Percentiles rank a stretch among this genome's conserved stretches.
These are phyloP conservation scores for Chalcosyrphus nemorum DNA, from an alignment of 2,888 invertebrate species.

Conservation along the genomic window DNA sequence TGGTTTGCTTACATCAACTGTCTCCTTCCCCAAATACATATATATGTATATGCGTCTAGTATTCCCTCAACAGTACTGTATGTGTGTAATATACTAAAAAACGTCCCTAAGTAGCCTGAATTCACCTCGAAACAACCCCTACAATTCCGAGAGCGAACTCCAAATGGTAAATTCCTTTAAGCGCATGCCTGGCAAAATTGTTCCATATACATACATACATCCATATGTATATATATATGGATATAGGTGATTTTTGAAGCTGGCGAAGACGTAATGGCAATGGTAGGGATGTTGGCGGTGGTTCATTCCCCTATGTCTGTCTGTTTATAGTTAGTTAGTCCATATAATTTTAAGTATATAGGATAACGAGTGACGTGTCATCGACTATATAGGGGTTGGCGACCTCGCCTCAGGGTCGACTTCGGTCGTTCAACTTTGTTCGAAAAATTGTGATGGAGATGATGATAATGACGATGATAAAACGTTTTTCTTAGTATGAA, in stretches of 20 bases:
- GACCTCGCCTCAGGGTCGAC: constrained; percentile 83
- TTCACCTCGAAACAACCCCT: constrained; percentile 38
- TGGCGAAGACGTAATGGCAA: background rate
- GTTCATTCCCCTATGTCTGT: constrained; percentile 61
- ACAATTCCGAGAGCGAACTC: constrained; percentile 18
- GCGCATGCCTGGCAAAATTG: constrained; percentile 66
- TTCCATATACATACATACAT: too few species aligned
- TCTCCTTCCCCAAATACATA: constrained; percentile 36
- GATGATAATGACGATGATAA: background rate
- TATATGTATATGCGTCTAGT: background rate
- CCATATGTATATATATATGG: too few species aligned
- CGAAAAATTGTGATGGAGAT: constrained; percentile 31
- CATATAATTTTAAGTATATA: constrained; percentile 66
- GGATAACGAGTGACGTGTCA: constrained; percentile 67
- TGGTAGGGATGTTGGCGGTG: constrained; percentile 42
- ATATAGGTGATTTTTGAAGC: constrained; percentile 57
- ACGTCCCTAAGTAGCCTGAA: background rate
- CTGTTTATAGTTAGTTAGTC: constrained; percentile 63
- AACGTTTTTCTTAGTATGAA: background rate
- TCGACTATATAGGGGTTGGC: constrained; percentile 80
- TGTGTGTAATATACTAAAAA: too few species aligned
- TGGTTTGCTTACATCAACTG: constrained; percentile 34
- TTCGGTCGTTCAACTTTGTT: constrained; percentile 80
- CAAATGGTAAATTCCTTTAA: constrained; percentile 24
- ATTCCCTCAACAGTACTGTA: too few species aligned